Conservation (phyloP, 2,888 invertebrate species). For the Eristalis arbustorum region DNA sequence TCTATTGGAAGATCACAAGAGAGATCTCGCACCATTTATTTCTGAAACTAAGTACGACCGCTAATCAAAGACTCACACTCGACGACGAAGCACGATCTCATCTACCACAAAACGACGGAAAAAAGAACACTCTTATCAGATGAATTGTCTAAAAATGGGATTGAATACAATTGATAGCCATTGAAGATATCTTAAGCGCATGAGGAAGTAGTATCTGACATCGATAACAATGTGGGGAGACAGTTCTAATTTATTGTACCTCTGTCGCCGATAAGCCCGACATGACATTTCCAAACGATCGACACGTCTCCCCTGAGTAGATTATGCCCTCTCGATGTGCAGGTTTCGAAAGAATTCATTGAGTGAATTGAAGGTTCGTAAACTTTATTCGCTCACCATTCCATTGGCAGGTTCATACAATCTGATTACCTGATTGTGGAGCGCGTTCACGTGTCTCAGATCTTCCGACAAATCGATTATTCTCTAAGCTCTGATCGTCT, state of each 20-base stretch:
- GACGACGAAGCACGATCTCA: too few relatives aligned
- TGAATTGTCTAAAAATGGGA: not conserved
- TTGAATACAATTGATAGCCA: not conserved
- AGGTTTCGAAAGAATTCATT: not conserved
- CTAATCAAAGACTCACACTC: too few relatives aligned
- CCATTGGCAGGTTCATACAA: not conserved
- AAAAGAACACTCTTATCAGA: not conserved
- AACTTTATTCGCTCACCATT: not conserved
- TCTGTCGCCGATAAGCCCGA: slow-evolving; percentile 3
- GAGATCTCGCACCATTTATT: too few relatives aligned
- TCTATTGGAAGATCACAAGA: too few relatives aligned
- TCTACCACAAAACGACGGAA: too few relatives aligned
- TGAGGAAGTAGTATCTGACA: slow-evolving; percentile 4
- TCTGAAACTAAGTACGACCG: too few relatives aligned
- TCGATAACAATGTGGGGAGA: slow-evolving; percentile 9
- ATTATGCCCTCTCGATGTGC: not conserved
- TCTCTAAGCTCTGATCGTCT: not conserved
- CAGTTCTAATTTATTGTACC: slow-evolving; percentile 22
- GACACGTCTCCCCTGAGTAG: not conserved
- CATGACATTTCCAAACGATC: not conserved
- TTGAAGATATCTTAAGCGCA: not conserved
- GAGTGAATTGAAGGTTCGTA: not conserved
- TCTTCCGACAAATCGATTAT: not conserved
- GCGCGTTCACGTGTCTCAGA: not conserved
- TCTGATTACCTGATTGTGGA: not conserved